Percentiles rank a stretch among this genome's conserved stretches.
These are phyloP conservation scores for Numenius phaeopus DNA, from an alignment of 2,797 vertebrate genomes.

Conservation along the genomic window DNA sequence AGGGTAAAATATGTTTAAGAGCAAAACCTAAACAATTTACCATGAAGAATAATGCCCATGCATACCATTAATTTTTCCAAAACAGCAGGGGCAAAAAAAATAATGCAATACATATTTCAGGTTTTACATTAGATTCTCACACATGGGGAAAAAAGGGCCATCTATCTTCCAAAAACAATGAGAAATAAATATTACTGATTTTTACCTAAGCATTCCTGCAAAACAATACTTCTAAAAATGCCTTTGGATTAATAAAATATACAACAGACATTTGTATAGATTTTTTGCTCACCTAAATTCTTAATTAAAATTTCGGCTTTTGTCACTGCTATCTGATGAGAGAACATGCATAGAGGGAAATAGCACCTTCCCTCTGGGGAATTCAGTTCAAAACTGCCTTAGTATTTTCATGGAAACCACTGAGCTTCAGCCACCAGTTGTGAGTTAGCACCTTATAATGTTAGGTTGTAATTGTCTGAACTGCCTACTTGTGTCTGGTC, in stretches of 20 bases:
- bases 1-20: neutral
- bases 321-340: neutral
- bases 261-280: neutral
- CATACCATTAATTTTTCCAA: neutral
- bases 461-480: neutral
- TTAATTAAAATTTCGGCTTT: neutral
- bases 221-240: neutral
- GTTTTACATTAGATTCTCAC: neutral
- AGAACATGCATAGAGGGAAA: neutral
- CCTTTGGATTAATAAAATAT: neutral
- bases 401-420: neutral
- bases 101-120: neutral
- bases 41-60: neutral
- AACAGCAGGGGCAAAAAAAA: neutral
- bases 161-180: neutral
- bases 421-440: neutral
- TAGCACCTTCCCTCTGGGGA: neutral
- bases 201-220: neutral
- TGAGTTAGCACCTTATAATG: neutral
- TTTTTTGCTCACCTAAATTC: neutral
- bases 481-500: neutral
- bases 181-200: neutral
- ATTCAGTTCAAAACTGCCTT: neutral
- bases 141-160: accelerated
- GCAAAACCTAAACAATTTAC: neutral